phyloP scores from a whole-genome alignment of 2,797 vertebrate species.

The Acrossocheilus wenchowensis region DNA sequence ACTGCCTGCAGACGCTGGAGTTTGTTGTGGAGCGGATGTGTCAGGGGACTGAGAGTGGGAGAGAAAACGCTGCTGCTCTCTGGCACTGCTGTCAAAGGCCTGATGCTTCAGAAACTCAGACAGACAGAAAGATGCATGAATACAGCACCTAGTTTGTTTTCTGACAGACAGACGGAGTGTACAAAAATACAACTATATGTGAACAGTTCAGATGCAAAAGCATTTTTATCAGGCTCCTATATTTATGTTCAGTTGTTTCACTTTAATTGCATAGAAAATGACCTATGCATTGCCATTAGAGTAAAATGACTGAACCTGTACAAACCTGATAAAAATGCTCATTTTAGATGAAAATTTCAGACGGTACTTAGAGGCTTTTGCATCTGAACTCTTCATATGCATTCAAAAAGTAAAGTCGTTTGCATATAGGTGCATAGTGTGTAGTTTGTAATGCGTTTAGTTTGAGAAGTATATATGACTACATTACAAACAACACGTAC shows the following conservation, averaged over 20 bases:
- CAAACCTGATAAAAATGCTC: no score
- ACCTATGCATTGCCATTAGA: no score
- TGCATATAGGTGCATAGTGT: background rate
- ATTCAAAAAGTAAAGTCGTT: background rate
- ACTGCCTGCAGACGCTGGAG: background rate
- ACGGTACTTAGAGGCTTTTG: no score
- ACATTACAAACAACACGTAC: no score
- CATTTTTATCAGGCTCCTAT: no score
- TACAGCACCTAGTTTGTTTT: background rate
- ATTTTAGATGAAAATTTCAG: no score
- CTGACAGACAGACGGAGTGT: background rate
- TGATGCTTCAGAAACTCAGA: background rate
- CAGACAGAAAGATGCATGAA: background rate
- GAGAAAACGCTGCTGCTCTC: background rate
- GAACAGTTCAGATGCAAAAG: no score
- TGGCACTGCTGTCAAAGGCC: background rate
- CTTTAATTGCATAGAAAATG: no score
- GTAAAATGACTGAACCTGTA: no score
- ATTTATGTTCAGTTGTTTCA: no score
- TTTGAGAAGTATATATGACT: no score
- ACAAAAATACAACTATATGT: background rate
- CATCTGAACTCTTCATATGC: background rate
- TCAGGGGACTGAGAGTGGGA: conserved; percentile 22
- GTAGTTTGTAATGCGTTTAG: no score
- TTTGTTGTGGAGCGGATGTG: background rate